Conservation (phyloP, 2,888 invertebrate genomes). For the Megamerina dolium region DNA sequence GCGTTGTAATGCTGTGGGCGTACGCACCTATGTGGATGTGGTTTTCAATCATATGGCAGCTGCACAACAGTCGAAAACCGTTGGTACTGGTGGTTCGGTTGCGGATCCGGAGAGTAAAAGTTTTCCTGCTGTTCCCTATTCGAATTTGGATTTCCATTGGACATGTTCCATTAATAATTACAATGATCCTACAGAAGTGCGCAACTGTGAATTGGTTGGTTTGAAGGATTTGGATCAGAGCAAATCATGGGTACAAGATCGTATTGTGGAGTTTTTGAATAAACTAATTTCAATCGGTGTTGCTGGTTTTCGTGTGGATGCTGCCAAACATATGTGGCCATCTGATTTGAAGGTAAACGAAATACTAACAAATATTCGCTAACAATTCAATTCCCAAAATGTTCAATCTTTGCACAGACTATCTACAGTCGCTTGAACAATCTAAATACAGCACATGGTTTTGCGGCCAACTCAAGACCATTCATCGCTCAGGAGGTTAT, state of each 20-base stretch:
- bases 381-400: slow-evolving; percentile 51
- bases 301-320: slow-evolving; percentile 79
- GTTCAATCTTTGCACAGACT: slow-evolving; percentile 36
- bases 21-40: slow-evolving; percentile 77
- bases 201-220: slow-evolving; percentile 67
- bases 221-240: slow-evolving; percentile 73
- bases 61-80: slow-evolving; percentile 33
- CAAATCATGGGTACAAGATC: slow-evolving; percentile 35
- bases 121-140: slow-evolving; percentile 64
- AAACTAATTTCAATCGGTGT: slow-evolving; percentile 60
- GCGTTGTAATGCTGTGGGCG: slow-evolving; percentile 73
- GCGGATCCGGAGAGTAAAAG: slow-evolving; percentile 54
- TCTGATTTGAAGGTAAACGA: slow-evolving; percentile 57
- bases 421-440: slow-evolving; percentile 56
- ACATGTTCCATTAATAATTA: slow-evolving; percentile 63
- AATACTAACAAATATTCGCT: slow-evolving; percentile 51
- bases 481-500: slow-evolving; percentile 74
- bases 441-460: slow-evolving; percentile 61
- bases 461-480: slow-evolving; percentile 58
- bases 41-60: slow-evolving; percentile 83
- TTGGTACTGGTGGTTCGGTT: slow-evolving; percentile 61
- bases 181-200: slow-evolving; percentile 57
- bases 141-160: slow-evolving; percentile 62
- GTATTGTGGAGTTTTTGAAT: slow-evolving; percentile 36
- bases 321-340: slow-evolving; percentile 79